These are phyloP conservation scores for Isurus oxyrinchus DNA, from an alignment of 2,113 vertebrate species.

Conservation along the genomic window DNA sequence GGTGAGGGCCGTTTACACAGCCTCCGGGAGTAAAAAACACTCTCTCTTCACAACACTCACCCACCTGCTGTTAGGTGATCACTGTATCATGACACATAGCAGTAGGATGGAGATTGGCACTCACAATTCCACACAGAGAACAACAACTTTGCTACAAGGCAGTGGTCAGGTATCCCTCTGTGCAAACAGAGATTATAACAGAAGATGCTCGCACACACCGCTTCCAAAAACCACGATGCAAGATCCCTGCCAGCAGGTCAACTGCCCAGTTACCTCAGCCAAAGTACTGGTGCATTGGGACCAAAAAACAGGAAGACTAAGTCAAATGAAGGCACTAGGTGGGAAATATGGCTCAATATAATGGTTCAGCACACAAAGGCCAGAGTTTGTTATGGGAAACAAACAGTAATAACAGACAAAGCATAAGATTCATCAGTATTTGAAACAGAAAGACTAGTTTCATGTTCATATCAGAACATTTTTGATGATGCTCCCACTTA, in stretches of 20 bases:
- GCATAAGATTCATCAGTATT: background rate
- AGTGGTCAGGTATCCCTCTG: background rate
- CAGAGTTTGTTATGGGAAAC: background rate
- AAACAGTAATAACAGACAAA: background rate
- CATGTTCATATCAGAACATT: background rate
- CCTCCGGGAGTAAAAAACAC: background rate
- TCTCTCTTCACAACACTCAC: background rate
- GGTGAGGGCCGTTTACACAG: background rate
- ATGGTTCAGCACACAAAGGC: background rate
- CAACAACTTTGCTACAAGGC: background rate
- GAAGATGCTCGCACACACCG: background rate
- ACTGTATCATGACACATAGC: background rate
- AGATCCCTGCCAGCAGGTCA: background rate
- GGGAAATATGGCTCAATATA: background rate
- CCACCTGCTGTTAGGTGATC: background rate
- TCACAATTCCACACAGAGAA: background rate
- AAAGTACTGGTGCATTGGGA: background rate
- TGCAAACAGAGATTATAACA: background rate
- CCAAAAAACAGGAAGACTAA: background rate
- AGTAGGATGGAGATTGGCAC: background rate
- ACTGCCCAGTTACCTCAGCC: background rate
- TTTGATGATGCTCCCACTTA: background rate
- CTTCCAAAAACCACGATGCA: background rate
- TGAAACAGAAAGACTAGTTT: background rate
- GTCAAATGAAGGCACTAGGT: background rate